phyloP scores from a whole-genome alignment of 2,113 vertebrate genomes.

The Microcebus jonahi region DNA sequence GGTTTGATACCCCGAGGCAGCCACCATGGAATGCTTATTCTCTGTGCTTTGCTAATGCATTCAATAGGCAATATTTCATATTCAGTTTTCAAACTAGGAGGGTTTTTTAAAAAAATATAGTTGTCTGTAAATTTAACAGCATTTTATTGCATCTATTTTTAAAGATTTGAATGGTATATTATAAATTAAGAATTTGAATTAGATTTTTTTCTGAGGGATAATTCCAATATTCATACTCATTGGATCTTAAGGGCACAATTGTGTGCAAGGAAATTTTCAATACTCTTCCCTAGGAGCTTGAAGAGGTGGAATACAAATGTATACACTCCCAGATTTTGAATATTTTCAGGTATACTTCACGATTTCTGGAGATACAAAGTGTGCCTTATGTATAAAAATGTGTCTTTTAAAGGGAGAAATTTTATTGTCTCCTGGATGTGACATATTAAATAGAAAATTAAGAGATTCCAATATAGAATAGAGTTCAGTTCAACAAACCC shows the following conservation, averaged over 20 bases:
- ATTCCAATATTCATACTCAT: neutral
- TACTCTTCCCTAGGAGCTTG: neutral
- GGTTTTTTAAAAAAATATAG: neutral
- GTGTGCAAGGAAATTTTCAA: neutral
- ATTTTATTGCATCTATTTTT: neutral
- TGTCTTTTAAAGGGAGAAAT: neutral
- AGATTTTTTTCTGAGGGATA: neutral
- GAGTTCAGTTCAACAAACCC: neutral
- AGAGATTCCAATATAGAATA: neutral
- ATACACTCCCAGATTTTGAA: neutral
- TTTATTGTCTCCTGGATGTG: neutral
- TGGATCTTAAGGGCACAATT: neutral
- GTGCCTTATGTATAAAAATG: neutral
- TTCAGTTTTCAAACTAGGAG: slow-evolving; percentile 30
- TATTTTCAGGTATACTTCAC: neutral
- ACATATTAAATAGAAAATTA: neutral
- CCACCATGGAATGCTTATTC: neutral
- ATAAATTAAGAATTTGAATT: neutral
- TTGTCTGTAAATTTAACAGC: neutral
- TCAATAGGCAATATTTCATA: slow-evolving; percentile 54
- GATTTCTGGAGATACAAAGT: neutral
- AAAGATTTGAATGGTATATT: neutral
- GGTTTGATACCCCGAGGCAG: slow-evolving; percentile 68
- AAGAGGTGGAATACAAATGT: neutral
- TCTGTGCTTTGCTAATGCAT: slow-evolving; percentile 7